Evolutionary conservation across 1,140 invertebrate genomes (phyloP).

Genomic region (Dendrolimus punctatus): DNA sequence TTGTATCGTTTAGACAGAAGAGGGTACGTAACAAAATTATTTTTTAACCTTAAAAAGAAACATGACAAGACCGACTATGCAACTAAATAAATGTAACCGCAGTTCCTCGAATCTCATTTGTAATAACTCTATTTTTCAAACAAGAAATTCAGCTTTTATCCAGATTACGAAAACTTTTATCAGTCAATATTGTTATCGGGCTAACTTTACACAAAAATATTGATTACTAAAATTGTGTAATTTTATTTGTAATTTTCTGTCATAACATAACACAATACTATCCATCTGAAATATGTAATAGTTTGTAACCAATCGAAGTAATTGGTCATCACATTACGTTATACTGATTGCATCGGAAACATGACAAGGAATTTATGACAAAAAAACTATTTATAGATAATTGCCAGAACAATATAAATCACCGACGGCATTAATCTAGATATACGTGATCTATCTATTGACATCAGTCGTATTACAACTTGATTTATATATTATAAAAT

Average conservation of each 20-base stretch:
- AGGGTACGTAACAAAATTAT: no score
- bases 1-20: no score
- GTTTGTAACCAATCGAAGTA: constrained; percentile 2
- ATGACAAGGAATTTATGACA: constrained; percentile 8
- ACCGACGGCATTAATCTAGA: neutral
- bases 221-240: constrained; percentile 8
- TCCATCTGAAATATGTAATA: constrained; percentile 1
- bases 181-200: no score
- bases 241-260: constrained; percentile 6
- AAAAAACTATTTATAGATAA: neutral
- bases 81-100: no score
- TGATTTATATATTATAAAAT: constrained; percentile 16
- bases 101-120: no score
- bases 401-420: no score
- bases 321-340: constrained; percentile 2
- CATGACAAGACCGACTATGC: no score
- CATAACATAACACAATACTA: constrained; percentile 5
- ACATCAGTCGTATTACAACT: neutral
- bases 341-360: no score
- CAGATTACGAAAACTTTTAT: no score
- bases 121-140: no score
- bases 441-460: neutral
- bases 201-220: constrained; percentile 9
- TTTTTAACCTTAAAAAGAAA: no score
- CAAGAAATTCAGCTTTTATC: no score